Percentiles rank a stretch among this genome's conserved stretches.
Evolutionary conservation across 2,113 vertebrate genomes (phyloP).

Genomic region (Clarias magur): DNA sequence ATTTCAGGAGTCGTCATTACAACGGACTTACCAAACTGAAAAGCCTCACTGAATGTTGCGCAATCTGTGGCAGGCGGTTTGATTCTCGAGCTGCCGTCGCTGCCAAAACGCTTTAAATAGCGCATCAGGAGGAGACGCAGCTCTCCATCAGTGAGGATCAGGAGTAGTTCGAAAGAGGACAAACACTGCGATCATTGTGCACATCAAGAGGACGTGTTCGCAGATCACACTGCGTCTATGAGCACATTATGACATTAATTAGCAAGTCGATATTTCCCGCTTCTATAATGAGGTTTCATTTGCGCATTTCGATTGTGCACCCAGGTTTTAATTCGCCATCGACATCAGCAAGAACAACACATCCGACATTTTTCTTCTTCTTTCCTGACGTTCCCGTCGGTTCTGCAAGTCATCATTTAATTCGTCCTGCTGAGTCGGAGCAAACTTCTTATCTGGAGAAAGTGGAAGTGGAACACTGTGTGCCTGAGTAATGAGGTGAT

Average conservation of each 20-base stretch:
- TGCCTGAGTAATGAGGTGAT: conserved; percentile 10
- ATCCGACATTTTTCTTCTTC: not conserved
- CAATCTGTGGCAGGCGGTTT: not conserved
- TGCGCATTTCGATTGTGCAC: not conserved
- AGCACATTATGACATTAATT: not conserved
- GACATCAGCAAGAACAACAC: not conserved
- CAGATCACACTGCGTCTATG: not conserved
- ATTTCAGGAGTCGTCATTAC: not conserved
- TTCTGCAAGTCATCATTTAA: conserved; percentile 21
- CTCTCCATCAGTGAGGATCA: not conserved
- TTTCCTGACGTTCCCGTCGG: not conserved
- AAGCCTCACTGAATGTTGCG: not conserved
- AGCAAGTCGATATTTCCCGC: not conserved
- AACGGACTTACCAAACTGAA: not conserved
- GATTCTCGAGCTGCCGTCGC: not conserved
- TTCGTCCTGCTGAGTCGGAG: conserved; percentile 15
- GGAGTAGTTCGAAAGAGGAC: not conserved
- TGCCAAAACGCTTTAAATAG: not conserved
- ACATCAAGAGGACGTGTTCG: not conserved
- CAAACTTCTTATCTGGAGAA: conserved; percentile 7
- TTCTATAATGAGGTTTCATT: not conserved
- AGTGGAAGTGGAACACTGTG: not conserved
- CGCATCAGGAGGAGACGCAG: not conserved
- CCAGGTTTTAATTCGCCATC: not conserved
- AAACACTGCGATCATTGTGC: not conserved